These are phyloP conservation scores for Cydia amplana DNA, from an alignment of 1,140 invertebrate species.

Conservation along the genomic window DNA sequence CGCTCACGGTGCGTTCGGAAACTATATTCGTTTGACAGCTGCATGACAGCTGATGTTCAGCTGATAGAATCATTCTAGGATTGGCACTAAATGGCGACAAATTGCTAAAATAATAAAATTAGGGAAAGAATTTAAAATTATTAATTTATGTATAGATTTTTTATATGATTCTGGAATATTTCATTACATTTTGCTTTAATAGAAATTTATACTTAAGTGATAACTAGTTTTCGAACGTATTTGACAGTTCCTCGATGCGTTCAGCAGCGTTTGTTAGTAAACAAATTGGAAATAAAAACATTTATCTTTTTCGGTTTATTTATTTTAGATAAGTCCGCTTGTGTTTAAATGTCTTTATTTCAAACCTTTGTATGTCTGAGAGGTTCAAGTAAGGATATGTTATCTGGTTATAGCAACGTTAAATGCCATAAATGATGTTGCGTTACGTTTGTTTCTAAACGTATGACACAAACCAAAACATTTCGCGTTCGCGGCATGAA, in stretches of 20 bases:
- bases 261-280: slow-evolving; percentile 7
- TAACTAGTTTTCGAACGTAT: neutral
- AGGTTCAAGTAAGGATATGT: too few relatives aligned
- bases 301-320: neutral
- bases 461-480: too few relatives aligned
- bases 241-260: slow-evolving; percentile 1
- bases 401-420: too few relatives aligned
- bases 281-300: neutral
- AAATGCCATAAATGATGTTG: too few relatives aligned
- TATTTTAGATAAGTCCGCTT: neutral
- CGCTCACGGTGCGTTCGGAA: slow-evolving; percentile 12
- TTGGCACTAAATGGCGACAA: neutral
- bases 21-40: slow-evolving; percentile 7
- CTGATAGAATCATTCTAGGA: neutral
- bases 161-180: neutral
- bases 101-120: neutral
- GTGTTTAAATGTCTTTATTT: too few relatives aligned
- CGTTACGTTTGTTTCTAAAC: too few relatives aligned
- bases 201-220: neutral
- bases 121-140: neutral
- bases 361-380: too few relatives aligned
- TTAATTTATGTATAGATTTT: neutral
- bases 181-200: neutral
- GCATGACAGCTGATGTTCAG: neutral
- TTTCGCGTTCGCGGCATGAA: too few relatives aligned